Percentiles rank a stretch among this genome's conserved stretches.
Conservation (phyloP, 2,113 vertebrate species). For the Mastomys coucha region DNA sequence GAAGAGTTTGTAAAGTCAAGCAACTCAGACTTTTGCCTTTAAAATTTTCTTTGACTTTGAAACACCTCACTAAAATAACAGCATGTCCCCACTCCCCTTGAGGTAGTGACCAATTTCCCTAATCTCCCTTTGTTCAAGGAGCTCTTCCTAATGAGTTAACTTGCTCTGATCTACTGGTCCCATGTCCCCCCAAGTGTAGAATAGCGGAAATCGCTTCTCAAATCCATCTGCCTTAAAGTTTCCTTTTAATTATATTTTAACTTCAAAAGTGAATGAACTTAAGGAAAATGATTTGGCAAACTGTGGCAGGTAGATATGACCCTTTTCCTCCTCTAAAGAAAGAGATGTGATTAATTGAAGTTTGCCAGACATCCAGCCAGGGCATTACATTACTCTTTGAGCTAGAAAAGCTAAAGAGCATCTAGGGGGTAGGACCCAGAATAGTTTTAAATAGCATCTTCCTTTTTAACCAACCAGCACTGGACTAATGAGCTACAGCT, state of each 20-base stretch:
- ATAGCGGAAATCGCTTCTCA: not conserved
- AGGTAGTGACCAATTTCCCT: not conserved
- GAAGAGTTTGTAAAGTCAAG: slow-evolving; percentile 13
- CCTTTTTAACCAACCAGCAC: slow-evolving; percentile 52
- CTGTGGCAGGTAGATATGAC: slow-evolving; percentile 23
- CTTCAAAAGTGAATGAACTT: slow-evolving; percentile 47
- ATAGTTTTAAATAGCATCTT: not conserved
- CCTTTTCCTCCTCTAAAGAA: not conserved
- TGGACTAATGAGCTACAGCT: slow-evolving; percentile 12
- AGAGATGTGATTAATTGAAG: slow-evolving; percentile 43
- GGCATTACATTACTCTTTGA: slow-evolving; percentile 13
- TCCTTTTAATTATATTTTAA: slow-evolving; percentile 63
- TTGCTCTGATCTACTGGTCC: not conserved
- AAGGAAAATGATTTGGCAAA: slow-evolving; percentile 54
- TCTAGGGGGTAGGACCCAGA: not conserved
- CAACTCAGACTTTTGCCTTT: not conserved
- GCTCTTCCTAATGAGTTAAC: not conserved
- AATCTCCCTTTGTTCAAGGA: not conserved
- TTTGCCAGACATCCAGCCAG: not conserved
- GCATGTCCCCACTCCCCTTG: not conserved
- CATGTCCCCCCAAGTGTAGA: not conserved
- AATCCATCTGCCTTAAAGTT: slow-evolving; percentile 10
- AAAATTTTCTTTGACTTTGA: not conserved
- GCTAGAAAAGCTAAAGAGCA: slow-evolving; percentile 22
- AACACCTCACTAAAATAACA: not conserved